Conservation (phyloP, 1,140 invertebrate species). For the Aphelenchoides fujianensis region DNA sequence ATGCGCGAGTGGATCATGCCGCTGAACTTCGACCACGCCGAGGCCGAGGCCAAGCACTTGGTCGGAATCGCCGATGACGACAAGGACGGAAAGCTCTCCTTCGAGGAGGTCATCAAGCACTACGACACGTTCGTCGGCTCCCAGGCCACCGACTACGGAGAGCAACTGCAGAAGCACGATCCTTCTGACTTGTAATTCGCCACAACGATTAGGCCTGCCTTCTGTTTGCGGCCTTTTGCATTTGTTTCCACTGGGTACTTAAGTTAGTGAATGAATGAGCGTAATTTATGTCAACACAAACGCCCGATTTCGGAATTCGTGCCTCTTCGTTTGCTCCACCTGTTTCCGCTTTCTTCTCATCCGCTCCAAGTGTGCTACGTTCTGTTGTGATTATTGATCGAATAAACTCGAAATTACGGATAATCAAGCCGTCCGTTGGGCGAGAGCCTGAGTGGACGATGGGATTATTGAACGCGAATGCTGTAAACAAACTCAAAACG, state of each 20-base stretch:
- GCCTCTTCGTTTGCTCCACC: neutral
- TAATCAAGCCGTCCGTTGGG: too few relatives aligned
- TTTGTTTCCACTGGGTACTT: neutral
- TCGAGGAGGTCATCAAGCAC: slow-evolving; percentile 86
- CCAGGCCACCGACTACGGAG: slow-evolving; percentile 96
- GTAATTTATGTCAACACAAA: neutral
- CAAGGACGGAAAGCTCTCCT: slow-evolving; percentile 82
- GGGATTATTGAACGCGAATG: too few relatives aligned
- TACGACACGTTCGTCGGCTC: slow-evolving; percentile 97
- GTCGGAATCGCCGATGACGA: slow-evolving; percentile 87
- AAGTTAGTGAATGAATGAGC: slow-evolving; percentile 1
- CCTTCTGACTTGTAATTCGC: slow-evolving; percentile 58
- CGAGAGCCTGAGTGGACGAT: too few relatives aligned
- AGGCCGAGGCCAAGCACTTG: slow-evolving; percentile 90
- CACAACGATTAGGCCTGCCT: neutral
- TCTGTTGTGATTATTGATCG: too few relatives aligned
- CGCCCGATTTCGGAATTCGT: neutral
- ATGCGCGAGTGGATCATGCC: slow-evolving; percentile 88
- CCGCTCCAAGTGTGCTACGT: neutral
- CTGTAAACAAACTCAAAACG: too few relatives aligned
- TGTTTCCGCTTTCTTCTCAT: too few relatives aligned
- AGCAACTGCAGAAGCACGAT: slow-evolving; percentile 86
- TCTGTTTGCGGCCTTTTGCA: too few relatives aligned
- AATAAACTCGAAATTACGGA: too few relatives aligned
- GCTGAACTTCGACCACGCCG: slow-evolving; percentile 89